Evolutionary conservation across 1,140 invertebrate genomes (phyloP).

Genomic region (Cydia splendana): DNA sequence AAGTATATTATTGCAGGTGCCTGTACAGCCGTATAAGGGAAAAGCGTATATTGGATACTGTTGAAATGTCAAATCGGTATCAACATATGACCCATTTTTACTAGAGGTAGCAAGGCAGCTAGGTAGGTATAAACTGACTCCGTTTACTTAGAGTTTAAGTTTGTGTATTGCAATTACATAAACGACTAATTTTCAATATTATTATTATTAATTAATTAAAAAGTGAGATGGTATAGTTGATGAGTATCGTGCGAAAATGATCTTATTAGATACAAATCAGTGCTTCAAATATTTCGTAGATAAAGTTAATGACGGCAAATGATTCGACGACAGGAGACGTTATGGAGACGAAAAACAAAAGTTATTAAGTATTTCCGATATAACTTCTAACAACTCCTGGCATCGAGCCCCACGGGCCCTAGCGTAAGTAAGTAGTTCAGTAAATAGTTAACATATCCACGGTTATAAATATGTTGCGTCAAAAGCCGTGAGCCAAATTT

Average conservation of each 20-base stretch:
- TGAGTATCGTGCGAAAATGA: no score
- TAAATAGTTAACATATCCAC: neutral
- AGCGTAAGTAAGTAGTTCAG: neutral
- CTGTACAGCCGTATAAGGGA: neutral
- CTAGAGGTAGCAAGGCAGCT: neutral
- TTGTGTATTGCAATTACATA: no score
- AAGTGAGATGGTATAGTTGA: no score
- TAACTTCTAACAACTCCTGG: neutral
- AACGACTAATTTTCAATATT: no score
- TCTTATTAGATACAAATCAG: no score
- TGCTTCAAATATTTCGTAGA: neutral
- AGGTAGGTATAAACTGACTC: no score
- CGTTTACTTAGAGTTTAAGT: neutral
- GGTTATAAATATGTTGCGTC: neutral
- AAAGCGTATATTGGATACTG: neutral
- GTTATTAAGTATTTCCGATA: neutral
- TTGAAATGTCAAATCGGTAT: slow-evolving; percentile 2
- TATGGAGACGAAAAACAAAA: neutral
- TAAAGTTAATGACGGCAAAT: neutral
- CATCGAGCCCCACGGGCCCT: neutral
- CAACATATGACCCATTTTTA: neutral
- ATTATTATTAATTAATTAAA: no score
- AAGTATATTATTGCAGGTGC: no score
- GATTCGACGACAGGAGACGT: neutral
- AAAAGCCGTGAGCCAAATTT: neutral